Evolutionary conservation across 2,888 invertebrate species (phyloP).

Genomic region (Cryptocheilus praepositus): DNA sequence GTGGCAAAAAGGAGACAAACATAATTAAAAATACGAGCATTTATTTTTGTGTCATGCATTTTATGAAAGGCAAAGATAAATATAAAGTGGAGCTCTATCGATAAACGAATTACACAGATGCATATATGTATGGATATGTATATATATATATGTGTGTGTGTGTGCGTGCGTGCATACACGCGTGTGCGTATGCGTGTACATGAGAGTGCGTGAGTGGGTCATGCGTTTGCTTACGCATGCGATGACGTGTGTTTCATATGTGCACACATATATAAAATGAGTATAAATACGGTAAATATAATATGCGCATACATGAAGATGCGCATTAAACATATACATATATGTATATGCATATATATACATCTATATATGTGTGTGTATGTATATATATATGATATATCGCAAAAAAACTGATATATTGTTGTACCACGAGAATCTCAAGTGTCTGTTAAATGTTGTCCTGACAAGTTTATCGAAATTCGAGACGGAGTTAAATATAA

Average conservation of each 20-base stretch:
- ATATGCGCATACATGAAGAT: background rate
- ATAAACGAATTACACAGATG: slow-evolving; percentile 54
- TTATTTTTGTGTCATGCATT: slow-evolving; percentile 75
- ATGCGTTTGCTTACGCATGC: too few relatives aligned
- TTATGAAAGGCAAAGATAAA: slow-evolving; percentile 58
- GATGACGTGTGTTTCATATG: too few relatives aligned
- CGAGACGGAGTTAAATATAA: slow-evolving; percentile 28
- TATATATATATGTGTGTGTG: slow-evolving; percentile 34
- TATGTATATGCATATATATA: slow-evolving; percentile 51
- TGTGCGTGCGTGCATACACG: slow-evolving; percentile 19
- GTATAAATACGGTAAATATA: slow-evolving; percentile 19
- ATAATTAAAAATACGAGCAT: slow-evolving; percentile 70
- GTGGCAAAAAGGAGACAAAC: slow-evolving; percentile 40
- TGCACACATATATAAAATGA: slow-evolving; percentile 3
- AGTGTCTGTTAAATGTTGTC: slow-evolving; percentile 63
- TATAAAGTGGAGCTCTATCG: slow-evolving; percentile 52
- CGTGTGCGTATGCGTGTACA: background rate
- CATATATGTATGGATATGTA: slow-evolving; percentile 49
- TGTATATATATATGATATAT: slow-evolving; percentile 53
- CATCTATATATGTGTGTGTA: slow-evolving; percentile 53
- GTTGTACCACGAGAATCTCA: slow-evolving; percentile 68
- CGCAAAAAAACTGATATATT: slow-evolving; percentile 60
- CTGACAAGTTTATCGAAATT: slow-evolving; percentile 45
- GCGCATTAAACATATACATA: slow-evolving; percentile 33
- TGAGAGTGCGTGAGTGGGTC: too few relatives aligned